Evolutionary conservation across 2,888 invertebrate species (phyloP).

Genomic region (Lordiphosa andalusiaca): DNA sequence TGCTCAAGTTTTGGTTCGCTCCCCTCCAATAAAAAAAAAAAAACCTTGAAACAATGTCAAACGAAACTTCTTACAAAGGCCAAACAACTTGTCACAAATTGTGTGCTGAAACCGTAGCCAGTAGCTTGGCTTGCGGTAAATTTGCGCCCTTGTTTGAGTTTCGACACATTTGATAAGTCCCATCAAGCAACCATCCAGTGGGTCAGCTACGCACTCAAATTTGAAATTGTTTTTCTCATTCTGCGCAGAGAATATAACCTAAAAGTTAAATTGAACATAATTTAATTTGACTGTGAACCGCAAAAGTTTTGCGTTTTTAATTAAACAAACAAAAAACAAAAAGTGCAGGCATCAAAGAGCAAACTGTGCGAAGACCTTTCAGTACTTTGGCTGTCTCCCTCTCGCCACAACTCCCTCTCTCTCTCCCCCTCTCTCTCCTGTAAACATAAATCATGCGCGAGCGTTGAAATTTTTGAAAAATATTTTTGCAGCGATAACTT

Average conservation of each 20-base stretch:
- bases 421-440: not conserved
- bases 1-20: slow-evolving; percentile 22
- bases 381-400: slow-evolving; percentile 26
- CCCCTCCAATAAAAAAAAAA: not conserved
- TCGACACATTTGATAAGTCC: slow-evolving; percentile 37
- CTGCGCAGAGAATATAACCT: slow-evolving; percentile 17
- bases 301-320: slow-evolving; percentile 67
- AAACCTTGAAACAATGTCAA: slow-evolving; percentile 38
- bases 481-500: slow-evolving; percentile 63
- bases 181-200: slow-evolving; percentile 17
- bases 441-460: slow-evolving; percentile 59
- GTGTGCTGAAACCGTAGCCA: slow-evolving; percentile 38
- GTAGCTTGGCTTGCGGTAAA: slow-evolving; percentile 30
- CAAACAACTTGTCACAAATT: slow-evolving; percentile 38
- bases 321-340: slow-evolving; percentile 55
- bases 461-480: slow-evolving; percentile 60
- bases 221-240: slow-evolving; percentile 20
- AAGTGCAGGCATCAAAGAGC: slow-evolving; percentile 50
- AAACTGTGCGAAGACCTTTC: slow-evolving; percentile 43
- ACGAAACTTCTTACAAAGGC: slow-evolving; percentile 38
- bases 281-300: slow-evolving; percentile 58
- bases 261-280: slow-evolving; percentile 66
- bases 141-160: slow-evolving; percentile 37
- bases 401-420: no score
- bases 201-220: slow-evolving; percentile 29